Base-by-base conservation (phyloP, 2,797 vertebrate species). In the Pseudomugil gertrudae region DNA sequence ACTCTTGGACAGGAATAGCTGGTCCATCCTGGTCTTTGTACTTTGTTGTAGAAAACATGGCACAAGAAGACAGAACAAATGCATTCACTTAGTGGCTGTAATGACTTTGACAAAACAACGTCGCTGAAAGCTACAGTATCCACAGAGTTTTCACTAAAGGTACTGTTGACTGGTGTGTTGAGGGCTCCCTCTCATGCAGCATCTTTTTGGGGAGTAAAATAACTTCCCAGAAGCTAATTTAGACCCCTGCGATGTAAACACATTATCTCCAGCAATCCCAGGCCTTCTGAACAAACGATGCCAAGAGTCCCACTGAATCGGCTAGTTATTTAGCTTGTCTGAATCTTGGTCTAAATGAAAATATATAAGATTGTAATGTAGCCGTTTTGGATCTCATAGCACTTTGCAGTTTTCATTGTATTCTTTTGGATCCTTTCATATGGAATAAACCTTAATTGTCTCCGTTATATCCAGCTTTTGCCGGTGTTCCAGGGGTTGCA, bases 371-470 rank as follows among this genome's bases (percentile, higher is more conserved):
- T 26, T 0, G 26, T 26, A 5, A 24, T 50, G 11, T 26, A 13
- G 48, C 23, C 26, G 11, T 4, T 14, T 50, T 26, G 23, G 21
- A 24, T 50, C 11, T 13, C 10, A 50, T 26, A 13, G 15, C 30
- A 33, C n/a, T n/a, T 33, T 35, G 32, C 14, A 36, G 54, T 57
- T 57, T 32, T 36, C 38, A 19, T 40, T 40, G 38, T 4, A 17
- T 17, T 15, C 36, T 5, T 17, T 38, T 38, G 36, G 15, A 11
- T 1, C n/a, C 15, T 33, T 74, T 58, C 40, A 47, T 63, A 69
- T 54, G 57, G 36, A 76, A 67, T 29, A 57, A 58, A 56, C 30
- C 15, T 58, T 63, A 21, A 73, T 75, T 62, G 33, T 45, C 35
- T 14, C 48, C 63, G 64, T 69, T 52, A 40, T 69, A 67, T 77